These are phyloP conservation scores for Mastacembelus armatus DNA, from an alignment of 2,797 vertebrate genomes.

Conservation along the genomic window DNA sequence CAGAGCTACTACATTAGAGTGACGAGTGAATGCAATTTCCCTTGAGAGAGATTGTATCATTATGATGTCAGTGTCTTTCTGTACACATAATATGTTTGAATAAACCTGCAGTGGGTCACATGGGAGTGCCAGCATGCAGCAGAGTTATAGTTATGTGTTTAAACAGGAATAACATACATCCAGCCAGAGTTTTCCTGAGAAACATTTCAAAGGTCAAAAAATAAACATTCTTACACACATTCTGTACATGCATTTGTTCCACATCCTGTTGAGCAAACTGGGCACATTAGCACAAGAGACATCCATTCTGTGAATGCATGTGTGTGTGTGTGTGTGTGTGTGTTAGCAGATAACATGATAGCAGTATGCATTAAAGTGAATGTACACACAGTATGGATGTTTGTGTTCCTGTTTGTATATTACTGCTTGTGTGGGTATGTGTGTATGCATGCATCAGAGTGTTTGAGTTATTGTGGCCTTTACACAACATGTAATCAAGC, in stretches of 20 bases:
- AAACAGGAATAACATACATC: slow-evolving; percentile 70
- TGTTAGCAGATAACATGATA: not conserved
- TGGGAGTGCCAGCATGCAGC: slow-evolving; percentile 53
- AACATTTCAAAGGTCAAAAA: slow-evolving; percentile 57
- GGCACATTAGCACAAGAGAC: slow-evolving; percentile 61
- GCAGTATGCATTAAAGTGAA: not conserved
- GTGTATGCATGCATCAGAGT: slow-evolving; percentile 22
- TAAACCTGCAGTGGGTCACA: slow-evolving; percentile 67
- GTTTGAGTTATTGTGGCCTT: slow-evolving; percentile 3
- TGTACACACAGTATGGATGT: not conserved
- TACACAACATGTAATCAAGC: slow-evolving; percentile 21
- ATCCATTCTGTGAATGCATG: slow-evolving; percentile 25
- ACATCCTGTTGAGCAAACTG: slow-evolving; percentile 55
- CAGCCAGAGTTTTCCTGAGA: slow-evolving; percentile 44
- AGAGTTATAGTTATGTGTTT: slow-evolving; percentile 79
- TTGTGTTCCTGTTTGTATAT: not conserved
- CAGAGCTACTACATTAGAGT: slow-evolving; percentile 64
- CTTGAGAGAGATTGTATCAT: slow-evolving; percentile 67
- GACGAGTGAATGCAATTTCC: slow-evolving; percentile 80
- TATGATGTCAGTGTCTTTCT: slow-evolving; percentile 72
- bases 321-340: too few species aligned
- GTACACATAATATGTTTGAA: slow-evolving; percentile 61
- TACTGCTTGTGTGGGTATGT: not conserved
- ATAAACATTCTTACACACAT: slow-evolving; percentile 61
- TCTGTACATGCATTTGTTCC: slow-evolving; percentile 32